phyloP scores from a whole-genome alignment of 1,140 invertebrate species.

The Zaprionus davidi region DNA sequence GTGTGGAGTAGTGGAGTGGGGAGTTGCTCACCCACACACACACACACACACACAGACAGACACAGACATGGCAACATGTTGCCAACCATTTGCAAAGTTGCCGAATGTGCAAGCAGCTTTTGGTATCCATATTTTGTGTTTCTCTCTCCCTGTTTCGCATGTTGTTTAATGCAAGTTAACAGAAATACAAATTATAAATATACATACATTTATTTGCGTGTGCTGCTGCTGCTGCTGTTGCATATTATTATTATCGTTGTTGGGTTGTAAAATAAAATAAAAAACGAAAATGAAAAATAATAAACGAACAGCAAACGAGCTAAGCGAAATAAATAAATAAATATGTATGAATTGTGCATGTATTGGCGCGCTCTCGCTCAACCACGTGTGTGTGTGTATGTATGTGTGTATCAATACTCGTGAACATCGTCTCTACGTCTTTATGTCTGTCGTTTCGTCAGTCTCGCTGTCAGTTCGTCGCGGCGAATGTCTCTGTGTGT shows the following conservation, averaged over 20 bases:
- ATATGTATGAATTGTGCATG: slow-evolving; percentile 25
- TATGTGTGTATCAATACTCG: slow-evolving; percentile 34
- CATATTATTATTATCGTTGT: slow-evolving; percentile 52
- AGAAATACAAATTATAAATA: slow-evolving; percentile 54
- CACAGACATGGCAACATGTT: slow-evolving; percentile 52
- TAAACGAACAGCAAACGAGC: slow-evolving; percentile 47
- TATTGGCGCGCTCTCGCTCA: not conserved
- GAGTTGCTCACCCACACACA: slow-evolving; percentile 9
- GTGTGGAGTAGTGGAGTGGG: slow-evolving; percentile 13
- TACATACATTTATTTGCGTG: slow-evolving; percentile 59
- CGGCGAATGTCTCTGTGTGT: slow-evolving; percentile 14
- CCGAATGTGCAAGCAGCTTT: slow-evolving; percentile 41
- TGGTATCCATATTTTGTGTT: not conserved
- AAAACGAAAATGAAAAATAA: slow-evolving; percentile 31
- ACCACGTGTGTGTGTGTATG: not conserved
- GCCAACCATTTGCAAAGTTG: slow-evolving; percentile 51
- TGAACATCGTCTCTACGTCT: slow-evolving; percentile 31
- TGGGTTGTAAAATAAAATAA: slow-evolving; percentile 46
- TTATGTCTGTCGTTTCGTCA: slow-evolving; percentile 18
- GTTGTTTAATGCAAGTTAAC: slow-evolving; percentile 41
- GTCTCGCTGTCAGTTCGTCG: slow-evolving; percentile 19
- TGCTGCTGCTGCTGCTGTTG: slow-evolving; percentile 38
- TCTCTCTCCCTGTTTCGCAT: slow-evolving; percentile 12
- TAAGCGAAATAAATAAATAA: slow-evolving; percentile 49
- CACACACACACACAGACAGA: not conserved